Evolutionary conservation across 2,797 vertebrate species (phyloP), one percentile per base, ranked within the genome.

Genomic region (Neostethus bicornis): DNA sequence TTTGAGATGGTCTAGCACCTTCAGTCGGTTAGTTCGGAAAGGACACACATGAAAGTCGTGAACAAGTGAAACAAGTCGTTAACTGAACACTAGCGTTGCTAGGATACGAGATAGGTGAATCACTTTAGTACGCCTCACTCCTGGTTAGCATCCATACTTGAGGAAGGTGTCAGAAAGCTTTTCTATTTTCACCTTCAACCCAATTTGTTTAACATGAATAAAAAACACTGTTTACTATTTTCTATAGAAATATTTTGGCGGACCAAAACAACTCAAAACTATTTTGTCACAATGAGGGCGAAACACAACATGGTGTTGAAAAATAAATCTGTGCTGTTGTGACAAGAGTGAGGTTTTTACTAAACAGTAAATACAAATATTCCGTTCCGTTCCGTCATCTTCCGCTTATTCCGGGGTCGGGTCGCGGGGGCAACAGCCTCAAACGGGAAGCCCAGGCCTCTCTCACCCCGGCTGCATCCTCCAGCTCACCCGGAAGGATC

Each of bases 101-200:
- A 83, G 83, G 85, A 88, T 85, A 87, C 87, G 59, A 69, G 31
- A 49, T 66, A 79, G 67, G 68, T 81, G 85, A 87, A 70, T 85
- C 75, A 78, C 75, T 65, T 64, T 31, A 31, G 3, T 31, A 9
- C 44, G 13, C 60, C 66, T 83, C 77, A 65, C 62, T 79, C 44
- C 56, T 67, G 49, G 61, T 85, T 75, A 79, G 61, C 56, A 75
- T 81, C 60, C 81, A 77, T 85, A 80, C 65, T 66, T 85, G 57
- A 52, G 12, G 70, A 48, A 39, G 26, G 53, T 66, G 64, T 64
- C 57, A 48, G 63, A 61, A 26, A 48, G 59, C 34, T 70, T 60
- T 38, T 43, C 65, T 37, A 51, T 38, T 52, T 17, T 28, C 23
- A 6, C 16, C 31, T 58, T 48, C 50, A 13, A 29, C 45, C 45